These are phyloP conservation scores for Dromiciops gliroides DNA, from an alignment of 2,113 vertebrate genomes.

Conservation along the genomic window DNA sequence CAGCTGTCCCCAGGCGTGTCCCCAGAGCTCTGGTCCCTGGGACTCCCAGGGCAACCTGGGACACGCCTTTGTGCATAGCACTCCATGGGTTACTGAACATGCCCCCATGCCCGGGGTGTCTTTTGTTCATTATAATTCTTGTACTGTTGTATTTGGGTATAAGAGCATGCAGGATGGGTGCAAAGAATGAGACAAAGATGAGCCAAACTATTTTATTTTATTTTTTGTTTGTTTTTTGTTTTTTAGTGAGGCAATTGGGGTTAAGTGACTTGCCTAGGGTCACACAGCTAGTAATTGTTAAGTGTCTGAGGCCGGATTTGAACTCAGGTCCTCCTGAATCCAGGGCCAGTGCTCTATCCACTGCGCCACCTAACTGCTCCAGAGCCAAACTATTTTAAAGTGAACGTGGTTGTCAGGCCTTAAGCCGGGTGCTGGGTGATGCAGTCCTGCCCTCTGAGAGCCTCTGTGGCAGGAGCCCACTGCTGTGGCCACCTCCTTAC, in stretches of 20 bases:
- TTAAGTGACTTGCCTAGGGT: no score
- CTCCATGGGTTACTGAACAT: background rate
- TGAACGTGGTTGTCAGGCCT: background rate
- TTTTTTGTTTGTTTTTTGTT: no score
- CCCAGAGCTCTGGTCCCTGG: background rate
- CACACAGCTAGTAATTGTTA: no score
- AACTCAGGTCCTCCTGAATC: no score
- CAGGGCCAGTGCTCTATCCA: no score
- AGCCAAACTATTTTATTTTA: no score
- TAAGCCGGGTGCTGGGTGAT: background rate
- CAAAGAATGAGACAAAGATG: background rate
- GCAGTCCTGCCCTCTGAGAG: background rate
- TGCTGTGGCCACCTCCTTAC: background rate
- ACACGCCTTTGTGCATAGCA: background rate
- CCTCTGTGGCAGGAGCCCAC: background rate
- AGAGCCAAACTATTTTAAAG: background rate
- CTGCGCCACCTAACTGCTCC: no score
- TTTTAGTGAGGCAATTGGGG: no score
- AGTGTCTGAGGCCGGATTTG: no score
- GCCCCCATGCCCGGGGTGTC: background rate
- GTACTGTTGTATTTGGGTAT: background rate
- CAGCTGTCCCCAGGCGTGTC: no score
- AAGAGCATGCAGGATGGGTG: background rate
- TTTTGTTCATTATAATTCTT: no score
- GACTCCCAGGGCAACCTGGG: background rate